phyloP scores from a whole-genome alignment of 2,888 invertebrate genomes.

The Corbicula japonica region DNA sequence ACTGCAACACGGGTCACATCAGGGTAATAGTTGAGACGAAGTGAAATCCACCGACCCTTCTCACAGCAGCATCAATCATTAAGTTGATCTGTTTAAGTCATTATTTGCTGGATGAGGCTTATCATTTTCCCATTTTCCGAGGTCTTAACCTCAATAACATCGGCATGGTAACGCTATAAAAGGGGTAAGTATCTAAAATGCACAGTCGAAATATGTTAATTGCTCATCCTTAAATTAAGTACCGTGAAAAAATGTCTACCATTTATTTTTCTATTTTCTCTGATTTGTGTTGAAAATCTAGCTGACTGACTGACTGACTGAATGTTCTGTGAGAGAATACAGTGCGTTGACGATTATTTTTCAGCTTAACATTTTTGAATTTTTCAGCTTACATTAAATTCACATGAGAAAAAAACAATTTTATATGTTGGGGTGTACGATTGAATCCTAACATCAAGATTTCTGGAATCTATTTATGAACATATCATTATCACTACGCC shows the following conservation, averaged over 20 bases:
- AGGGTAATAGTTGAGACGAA: conserved; percentile 7
- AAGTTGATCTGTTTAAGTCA: conserved; percentile 43
- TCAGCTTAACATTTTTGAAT: too few relatives aligned
- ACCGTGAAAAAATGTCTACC: conserved; percentile 20
- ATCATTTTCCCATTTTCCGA: conserved; percentile 38
- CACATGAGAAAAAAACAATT: too few relatives aligned
- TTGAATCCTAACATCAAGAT: too few relatives aligned
- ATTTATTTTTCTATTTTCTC: too few relatives aligned
- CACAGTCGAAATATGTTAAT: conserved; percentile 3
- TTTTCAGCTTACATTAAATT: too few relatives aligned
- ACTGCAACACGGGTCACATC: background rate
- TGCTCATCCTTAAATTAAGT: conserved; percentile 25
- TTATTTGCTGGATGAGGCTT: conserved; percentile 21
- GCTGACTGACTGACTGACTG: too few relatives aligned
- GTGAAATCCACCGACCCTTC: conserved; percentile 12
- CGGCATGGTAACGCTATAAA: conserved; percentile 44
- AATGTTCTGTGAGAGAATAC: too few relatives aligned
- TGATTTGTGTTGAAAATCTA: too few relatives aligned
- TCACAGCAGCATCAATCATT: conserved; percentile 18
- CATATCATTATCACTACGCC: too few relatives aligned
- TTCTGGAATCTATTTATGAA: too few relatives aligned
- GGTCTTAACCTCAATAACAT: conserved; percentile 39
- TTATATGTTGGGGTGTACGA: too few relatives aligned
- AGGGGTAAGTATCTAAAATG: conserved; percentile 45
- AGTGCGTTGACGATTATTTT: too few relatives aligned